These are phyloP conservation scores for Helicoverpa assulta DNA, from an alignment of 2,888 invertebrate species.

Conservation along the genomic window DNA sequence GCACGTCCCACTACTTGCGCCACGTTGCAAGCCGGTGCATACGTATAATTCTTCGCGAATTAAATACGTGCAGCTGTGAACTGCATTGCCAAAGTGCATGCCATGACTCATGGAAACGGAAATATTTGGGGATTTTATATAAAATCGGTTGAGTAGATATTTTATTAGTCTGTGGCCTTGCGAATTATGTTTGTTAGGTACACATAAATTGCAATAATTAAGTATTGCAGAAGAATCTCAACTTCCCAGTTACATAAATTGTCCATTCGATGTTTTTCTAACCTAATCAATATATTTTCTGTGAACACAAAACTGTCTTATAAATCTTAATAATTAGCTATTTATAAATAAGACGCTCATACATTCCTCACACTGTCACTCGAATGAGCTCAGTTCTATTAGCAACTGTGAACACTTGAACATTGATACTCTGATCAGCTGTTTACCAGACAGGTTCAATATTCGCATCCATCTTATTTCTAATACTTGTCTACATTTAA, in stretches of 20 bases:
- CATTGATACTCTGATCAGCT: slow-evolving; percentile 21
- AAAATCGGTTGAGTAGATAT: neutral
- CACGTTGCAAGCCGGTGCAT: slow-evolving; percentile 64
- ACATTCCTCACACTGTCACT: slow-evolving; percentile 27
- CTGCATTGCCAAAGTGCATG: slow-evolving; percentile 64
- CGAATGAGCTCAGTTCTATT: slow-evolving; percentile 44
- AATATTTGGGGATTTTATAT: neutral
- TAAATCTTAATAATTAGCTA: slow-evolving; percentile 22
- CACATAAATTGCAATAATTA: neutral
- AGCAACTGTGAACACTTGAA: neutral
- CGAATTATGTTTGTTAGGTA: no score
- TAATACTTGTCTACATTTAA: slow-evolving; percentile 38
- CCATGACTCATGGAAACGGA: slow-evolving; percentile 29
- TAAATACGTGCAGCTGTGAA: slow-evolving; percentile 71
- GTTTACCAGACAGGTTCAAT: slow-evolving; percentile 61
- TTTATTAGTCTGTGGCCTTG: neutral
- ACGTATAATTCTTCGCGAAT: slow-evolving; percentile 63
- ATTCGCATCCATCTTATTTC: slow-evolving; percentile 61
- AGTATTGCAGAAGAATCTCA: no score
- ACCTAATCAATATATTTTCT: slow-evolving; percentile 13
- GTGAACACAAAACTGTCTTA: slow-evolving; percentile 7
- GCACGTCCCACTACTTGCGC: slow-evolving; percentile 75
- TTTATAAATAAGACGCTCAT: slow-evolving; percentile 19
- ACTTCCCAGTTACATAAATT: neutral
- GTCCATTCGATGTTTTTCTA: neutral